Percentiles rank a stretch among this genome's conserved stretches.
phyloP scores from a whole-genome alignment of 1,140 invertebrate species.

The Saxidomus purpurata region DNA sequence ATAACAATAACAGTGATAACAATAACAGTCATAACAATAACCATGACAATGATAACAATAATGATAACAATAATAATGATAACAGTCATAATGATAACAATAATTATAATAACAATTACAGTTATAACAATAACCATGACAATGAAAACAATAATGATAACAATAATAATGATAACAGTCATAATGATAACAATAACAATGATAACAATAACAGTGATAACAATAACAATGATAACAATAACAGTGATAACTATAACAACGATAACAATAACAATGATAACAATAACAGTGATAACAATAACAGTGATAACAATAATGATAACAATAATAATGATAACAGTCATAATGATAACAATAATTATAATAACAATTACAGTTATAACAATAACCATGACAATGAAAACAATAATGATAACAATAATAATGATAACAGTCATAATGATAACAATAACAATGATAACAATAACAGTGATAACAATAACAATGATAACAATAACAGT shows the following conservation, averaged over 20 bases:
- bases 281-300: background rate
- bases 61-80: background rate
- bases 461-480: background rate
- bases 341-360: no score
- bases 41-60: background rate
- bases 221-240: background rate
- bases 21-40: background rate
- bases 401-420: no score
- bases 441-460: no score
- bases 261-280: constrained; percentile 1
- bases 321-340: constrained; percentile 5
- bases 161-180: no score
- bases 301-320: background rate
- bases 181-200: constrained; percentile 2
- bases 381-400: no score
- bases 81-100: background rate
- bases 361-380: no score
- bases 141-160: no score
- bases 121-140: no score
- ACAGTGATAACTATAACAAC: background rate
- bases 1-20: background rate
- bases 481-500: no score
- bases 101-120: no score
- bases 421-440: no score
- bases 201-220: constrained; percentile 6